Percentiles rank a stretch among this genome's conserved stretches.
Conservation (phyloP, 2,888 invertebrate genomes). For the Torymus tubicola region DNA sequence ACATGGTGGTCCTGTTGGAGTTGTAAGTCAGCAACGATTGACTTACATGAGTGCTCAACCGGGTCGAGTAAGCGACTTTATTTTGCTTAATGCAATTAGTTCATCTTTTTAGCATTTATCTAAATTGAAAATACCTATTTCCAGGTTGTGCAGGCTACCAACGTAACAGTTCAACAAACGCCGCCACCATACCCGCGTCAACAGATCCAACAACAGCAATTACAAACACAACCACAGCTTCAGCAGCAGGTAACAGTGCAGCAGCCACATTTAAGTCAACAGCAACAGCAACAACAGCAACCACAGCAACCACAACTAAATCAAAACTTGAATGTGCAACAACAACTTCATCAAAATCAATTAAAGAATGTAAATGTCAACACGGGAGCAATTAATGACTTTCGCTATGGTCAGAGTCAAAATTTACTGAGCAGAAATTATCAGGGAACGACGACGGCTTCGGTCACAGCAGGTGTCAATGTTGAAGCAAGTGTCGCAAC, state of each 20-base stretch:
- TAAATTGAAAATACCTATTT: neutral
- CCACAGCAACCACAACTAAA: slow-evolving; percentile 68
- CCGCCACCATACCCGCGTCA: slow-evolving; percentile 64
- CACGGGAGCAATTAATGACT: slow-evolving; percentile 72
- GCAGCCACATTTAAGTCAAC: slow-evolving; percentile 62
- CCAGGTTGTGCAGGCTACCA: slow-evolving; percentile 43
- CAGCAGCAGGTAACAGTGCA: slow-evolving; percentile 4
- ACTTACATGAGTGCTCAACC: slow-evolving; percentile 70
- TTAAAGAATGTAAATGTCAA: slow-evolving; percentile 72
- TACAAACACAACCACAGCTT: slow-evolving; percentile 5
- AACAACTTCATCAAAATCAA: slow-evolving; percentile 74
- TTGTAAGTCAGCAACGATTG: slow-evolving; percentile 72
- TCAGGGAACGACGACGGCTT: slow-evolving; percentile 44
- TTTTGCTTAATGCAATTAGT: neutral
- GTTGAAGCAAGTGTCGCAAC: slow-evolving; percentile 64
- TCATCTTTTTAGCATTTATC: neutral
- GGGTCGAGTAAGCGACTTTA: slow-evolving; percentile 35
- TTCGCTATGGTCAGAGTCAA: slow-evolving; percentile 75
- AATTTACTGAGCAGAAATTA: slow-evolving; percentile 74
- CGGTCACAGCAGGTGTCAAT: slow-evolving; percentile 25
- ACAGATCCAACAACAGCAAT: slow-evolving; percentile 64
- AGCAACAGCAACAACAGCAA: slow-evolving; percentile 32
- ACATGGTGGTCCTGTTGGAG: slow-evolving; percentile 57
- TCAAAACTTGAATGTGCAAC: slow-evolving; percentile 72
- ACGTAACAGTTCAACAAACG: slow-evolving; percentile 60